phyloP scores from a whole-genome alignment of 2,888 invertebrate species.

The Thalpophila matura region DNA sequence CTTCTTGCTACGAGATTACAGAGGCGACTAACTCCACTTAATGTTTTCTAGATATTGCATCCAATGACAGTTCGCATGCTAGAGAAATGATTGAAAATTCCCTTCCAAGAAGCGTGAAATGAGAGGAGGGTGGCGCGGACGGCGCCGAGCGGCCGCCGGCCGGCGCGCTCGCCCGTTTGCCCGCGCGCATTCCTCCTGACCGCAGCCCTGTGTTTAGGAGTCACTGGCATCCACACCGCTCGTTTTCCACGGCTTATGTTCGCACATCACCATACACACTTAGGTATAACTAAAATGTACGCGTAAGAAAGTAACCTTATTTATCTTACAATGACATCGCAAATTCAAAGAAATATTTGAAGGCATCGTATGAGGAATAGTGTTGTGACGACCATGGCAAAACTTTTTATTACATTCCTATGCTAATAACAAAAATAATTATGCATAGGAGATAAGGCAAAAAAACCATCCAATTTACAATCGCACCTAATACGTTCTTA shows the following conservation, averaged over 20 bases:
- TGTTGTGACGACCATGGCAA: conserved; percentile 28
- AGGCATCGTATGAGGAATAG: neutral
- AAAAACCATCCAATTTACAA: conserved; percentile 18
- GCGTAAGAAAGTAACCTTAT: conserved; percentile 3
- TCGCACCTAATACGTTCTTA: conserved; percentile 2
- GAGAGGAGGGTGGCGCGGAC: conserved; percentile 71
- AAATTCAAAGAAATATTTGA: conserved; percentile 4
- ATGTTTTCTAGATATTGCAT: conserved; percentile 75
- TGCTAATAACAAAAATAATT: conserved; percentile 36
- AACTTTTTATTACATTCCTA: conserved; percentile 28
- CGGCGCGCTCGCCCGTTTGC: conserved; percentile 66
- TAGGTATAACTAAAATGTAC: conserved; percentile 27
- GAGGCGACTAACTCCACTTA: conserved; percentile 63
- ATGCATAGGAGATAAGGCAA: conserved; percentile 8
- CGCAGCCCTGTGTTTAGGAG: conserved; percentile 84
- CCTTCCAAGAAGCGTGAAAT: conserved; percentile 86
- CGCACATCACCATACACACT: conserved; percentile 35
- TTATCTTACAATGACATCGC: too few species aligned
- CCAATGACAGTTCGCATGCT: conserved; percentile 80
- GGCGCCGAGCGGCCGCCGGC: conserved; percentile 58
- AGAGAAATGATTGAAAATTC: conserved; percentile 85
- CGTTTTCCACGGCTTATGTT: conserved; percentile 46
- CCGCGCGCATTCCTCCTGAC: conserved; percentile 83
- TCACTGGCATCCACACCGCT: conserved; percentile 57
- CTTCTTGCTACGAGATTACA: conserved; percentile 66